phyloP scores from a whole-genome alignment of 2,888 invertebrate species.

The Eupithecia exiguata region DNA sequence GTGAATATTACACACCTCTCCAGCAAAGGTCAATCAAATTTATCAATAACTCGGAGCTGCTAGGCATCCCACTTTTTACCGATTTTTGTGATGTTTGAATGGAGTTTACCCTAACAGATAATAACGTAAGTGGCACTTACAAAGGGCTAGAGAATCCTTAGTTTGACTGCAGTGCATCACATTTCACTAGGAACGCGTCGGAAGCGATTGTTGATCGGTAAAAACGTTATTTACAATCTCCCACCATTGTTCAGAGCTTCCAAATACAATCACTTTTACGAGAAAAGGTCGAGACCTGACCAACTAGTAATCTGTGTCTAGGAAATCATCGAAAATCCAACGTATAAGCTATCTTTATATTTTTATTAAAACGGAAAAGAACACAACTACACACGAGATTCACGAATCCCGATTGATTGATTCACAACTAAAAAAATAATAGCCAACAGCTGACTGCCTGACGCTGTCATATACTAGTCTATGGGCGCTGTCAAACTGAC shows the following conservation, averaged over 20 bases:
- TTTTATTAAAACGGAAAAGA: slow-evolving; percentile 23
- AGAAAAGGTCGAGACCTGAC: neutral
- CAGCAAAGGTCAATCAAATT: slow-evolving; percentile 7
- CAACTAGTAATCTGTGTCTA: neutral
- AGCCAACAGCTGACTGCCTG: slow-evolving; percentile 35
- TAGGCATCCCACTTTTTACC: slow-evolving; percentile 1
- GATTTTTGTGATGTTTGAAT: neutral
- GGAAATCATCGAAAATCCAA: neutral
- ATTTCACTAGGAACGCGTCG: slow-evolving; percentile 67
- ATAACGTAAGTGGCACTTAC: slow-evolving; percentile 57
- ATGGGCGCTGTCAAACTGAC: slow-evolving; percentile 34
- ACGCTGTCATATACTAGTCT: slow-evolving; percentile 16
- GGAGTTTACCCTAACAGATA: neutral
- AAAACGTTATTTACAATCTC: slow-evolving; percentile 69
- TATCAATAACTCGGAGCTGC: slow-evolving; percentile 9
- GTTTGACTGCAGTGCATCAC: slow-evolving; percentile 64
- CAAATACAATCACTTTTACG: slow-evolving; percentile 14
- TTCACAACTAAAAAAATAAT: slow-evolving; percentile 49
- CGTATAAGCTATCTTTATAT: slow-evolving; percentile 4
- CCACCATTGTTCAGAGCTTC: slow-evolving; percentile 58
- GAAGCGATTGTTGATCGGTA: slow-evolving; percentile 62
- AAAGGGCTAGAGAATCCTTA: slow-evolving; percentile 57
- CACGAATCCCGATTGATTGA: slow-evolving; percentile 44
- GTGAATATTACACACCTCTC: neutral
- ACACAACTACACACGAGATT: slow-evolving; percentile 30